Conservation (phyloP, 2,113 vertebrate genomes). For the Ctenomys sociabilis region DNA sequence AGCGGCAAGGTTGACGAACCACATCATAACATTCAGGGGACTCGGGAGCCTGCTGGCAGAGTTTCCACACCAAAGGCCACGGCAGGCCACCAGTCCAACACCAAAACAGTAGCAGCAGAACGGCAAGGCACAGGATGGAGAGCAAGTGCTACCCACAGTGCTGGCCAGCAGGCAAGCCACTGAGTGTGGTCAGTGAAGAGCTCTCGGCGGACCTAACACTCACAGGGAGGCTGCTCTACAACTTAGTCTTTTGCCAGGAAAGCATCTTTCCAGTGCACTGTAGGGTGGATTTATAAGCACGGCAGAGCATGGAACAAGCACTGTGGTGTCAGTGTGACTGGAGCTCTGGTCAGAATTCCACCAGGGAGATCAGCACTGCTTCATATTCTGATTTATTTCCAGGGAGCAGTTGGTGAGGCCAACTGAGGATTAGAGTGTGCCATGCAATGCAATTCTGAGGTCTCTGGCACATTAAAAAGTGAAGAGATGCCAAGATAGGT, state of each 20-base stretch:
- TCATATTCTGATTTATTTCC: background rate
- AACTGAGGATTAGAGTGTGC: background rate
- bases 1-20: background rate
- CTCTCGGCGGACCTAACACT: background rate
- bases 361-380: background rate
- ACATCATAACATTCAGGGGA: background rate
- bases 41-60: background rate
- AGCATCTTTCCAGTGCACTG: background rate
- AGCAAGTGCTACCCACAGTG: background rate
- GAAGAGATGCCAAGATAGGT: slow-evolving; percentile 29
- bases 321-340: background rate
- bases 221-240: background rate
- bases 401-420: background rate
- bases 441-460: slow-evolving; percentile 28
- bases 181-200: background rate
- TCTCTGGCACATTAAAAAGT: background rate
- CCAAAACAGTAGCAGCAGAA: background rate
- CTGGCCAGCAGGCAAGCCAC: background rate
- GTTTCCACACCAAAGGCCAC: background rate
- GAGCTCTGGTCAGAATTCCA: background rate
- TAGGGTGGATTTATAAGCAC: background rate
- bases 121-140: background rate
- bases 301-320: background rate
- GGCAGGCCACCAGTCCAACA: background rate
- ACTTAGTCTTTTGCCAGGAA: background rate